phyloP scores from a whole-genome alignment of 2,888 invertebrate species.

The Cecidostiba fungosa region DNA sequence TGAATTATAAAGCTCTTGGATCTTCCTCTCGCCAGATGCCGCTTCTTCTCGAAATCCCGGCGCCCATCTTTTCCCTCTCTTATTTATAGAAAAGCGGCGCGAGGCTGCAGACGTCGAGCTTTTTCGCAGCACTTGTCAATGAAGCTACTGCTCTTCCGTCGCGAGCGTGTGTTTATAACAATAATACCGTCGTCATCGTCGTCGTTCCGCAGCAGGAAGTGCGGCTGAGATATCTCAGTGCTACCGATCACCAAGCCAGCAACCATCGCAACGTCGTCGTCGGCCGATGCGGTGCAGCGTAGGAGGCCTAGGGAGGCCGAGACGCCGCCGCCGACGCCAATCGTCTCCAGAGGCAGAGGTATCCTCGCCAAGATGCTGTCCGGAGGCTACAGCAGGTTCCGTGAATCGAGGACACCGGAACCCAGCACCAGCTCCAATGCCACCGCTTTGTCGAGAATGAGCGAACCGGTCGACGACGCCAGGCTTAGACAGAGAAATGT shows the following conservation, averaged over 20 bases:
- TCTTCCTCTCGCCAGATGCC: neutral
- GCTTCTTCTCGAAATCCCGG: neutral
- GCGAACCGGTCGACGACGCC: neutral
- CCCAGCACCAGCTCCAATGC: neutral
- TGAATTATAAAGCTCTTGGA: neutral
- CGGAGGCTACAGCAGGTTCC: constrained; percentile 36
- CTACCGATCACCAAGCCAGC: neutral
- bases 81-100: constrained; percentile 59
- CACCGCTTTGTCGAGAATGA: neutral
- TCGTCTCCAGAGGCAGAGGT: neutral
- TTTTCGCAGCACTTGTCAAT: constrained; percentile 27
- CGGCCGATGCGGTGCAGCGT: constrained; percentile 23
- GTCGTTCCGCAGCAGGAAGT: neutral
- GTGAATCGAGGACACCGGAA: constrained; percentile 14
- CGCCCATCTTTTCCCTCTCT: neutral
- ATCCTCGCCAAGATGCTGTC: constrained; percentile 55
- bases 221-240: neutral
- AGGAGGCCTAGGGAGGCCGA: constrained; percentile 32
- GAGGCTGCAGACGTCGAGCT: constrained; percentile 25
- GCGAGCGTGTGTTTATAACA: constrained; percentile 3
- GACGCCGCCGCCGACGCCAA: constrained; percentile 1
- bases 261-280: constrained; percentile 37
- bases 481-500: neutral
- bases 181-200: constrained; percentile 1
- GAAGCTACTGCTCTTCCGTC: neutral